phyloP scores from a whole-genome alignment of 1,140 invertebrate genomes.

The Drosophila gunungcola region DNA sequence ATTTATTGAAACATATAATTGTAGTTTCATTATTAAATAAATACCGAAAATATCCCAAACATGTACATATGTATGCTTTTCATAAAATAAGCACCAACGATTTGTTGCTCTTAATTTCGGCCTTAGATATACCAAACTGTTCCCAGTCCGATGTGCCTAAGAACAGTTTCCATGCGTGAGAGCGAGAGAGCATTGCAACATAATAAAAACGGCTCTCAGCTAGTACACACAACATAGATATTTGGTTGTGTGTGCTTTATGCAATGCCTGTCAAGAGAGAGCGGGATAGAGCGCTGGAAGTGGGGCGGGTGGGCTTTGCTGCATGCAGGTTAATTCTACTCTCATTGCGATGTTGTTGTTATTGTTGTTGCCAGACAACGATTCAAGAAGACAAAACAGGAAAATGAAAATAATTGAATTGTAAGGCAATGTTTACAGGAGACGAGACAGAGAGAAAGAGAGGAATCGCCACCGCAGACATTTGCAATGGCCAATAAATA shows the following conservation, averaged over 20 bases:
- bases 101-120: slow-evolving; percentile 24
- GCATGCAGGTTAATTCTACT: slow-evolving; percentile 71
- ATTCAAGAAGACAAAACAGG: slow-evolving; percentile 76
- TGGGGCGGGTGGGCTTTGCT: slow-evolving; percentile 54
- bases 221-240: slow-evolving; percentile 6
- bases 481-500: slow-evolving; percentile 77
- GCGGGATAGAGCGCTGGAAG: neutral
- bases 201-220: slow-evolving; percentile 42
- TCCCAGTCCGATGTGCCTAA: slow-evolving; percentile 33
- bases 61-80: no score
- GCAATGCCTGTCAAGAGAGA: slow-evolving; percentile 51
- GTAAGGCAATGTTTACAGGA: slow-evolving; percentile 66
- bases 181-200: slow-evolving; percentile 55
- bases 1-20: no score
- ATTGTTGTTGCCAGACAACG: slow-evolving; percentile 51
- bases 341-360: slow-evolving; percentile 28
- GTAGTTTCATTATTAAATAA: no score
- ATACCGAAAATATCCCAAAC: no score
- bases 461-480: slow-evolving; percentile 57
- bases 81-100: neutral
- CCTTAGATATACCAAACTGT: slow-evolving; percentile 38
- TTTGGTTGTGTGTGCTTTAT: slow-evolving; percentile 52
- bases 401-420: slow-evolving; percentile 82
- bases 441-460: slow-evolving; percentile 10
- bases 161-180: slow-evolving; percentile 18